Percentiles rank a stretch among this genome's conserved stretches.
Conservation (phyloP, 2,797 vertebrate genomes). For the Peromyscus eremicus region DNA sequence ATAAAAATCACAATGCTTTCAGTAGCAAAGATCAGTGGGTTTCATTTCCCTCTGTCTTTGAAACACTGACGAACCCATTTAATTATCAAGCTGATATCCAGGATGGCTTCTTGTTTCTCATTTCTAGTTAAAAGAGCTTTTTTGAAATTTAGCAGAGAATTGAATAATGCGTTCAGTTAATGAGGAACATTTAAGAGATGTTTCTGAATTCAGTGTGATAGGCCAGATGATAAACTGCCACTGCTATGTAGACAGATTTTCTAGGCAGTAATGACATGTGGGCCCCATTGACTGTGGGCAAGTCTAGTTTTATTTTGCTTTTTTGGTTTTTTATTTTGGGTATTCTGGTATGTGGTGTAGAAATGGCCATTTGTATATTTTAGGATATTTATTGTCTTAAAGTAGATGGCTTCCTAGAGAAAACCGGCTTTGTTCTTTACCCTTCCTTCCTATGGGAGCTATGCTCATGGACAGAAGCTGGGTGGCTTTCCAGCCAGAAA, state of each 20-base stretch:
- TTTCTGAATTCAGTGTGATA: constrained; percentile 78
- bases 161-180: constrained; percentile 80
- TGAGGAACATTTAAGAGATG: constrained; percentile 79
- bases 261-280: background rate
- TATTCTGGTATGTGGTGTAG: constrained; percentile 2
- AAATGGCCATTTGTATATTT: constrained; percentile 20
- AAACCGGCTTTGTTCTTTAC: constrained; percentile 37
- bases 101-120: constrained; percentile 72
- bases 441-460: background rate
- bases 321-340: background rate
- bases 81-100: constrained; percentile 79
- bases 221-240: constrained; percentile 64
- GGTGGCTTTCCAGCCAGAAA: constrained; percentile 32
- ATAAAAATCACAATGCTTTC: constrained; percentile 73
- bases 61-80: constrained; percentile 76
- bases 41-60: constrained; percentile 55
- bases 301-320: constrained; percentile 30
- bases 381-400: background rate
- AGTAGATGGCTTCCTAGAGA: constrained; percentile 11
- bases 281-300: background rate
- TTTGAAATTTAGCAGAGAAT: constrained; percentile 81
- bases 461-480: background rate
- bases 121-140: constrained; percentile 83
- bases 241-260: background rate
- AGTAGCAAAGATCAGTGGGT: constrained; percentile 70